These are phyloP conservation scores for Engystomops pustulosus DNA, from an alignment of 2,113 vertebrate species.

Conservation along the genomic window DNA sequence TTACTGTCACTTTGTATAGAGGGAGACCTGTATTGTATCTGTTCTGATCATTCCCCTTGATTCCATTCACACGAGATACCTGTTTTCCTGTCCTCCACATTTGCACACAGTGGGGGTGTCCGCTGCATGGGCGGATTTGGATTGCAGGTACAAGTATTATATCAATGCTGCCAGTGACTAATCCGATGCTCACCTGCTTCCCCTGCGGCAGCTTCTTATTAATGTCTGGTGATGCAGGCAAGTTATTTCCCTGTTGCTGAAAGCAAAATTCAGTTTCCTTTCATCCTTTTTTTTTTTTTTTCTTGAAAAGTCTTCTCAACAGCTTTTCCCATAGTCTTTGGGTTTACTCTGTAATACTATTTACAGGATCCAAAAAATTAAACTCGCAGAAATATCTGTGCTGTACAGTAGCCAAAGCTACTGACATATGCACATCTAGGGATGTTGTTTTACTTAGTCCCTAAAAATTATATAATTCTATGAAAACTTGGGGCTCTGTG, in stretches of 20 bases:
- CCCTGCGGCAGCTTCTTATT: conserved; percentile 2
- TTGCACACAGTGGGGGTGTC: conserved; percentile 8
- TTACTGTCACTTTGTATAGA: not conserved
- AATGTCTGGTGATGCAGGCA: not conserved
- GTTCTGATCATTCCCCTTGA: not conserved
- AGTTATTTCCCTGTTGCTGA: not conserved
- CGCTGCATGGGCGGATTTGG: not conserved
- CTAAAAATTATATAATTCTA: too few species aligned
- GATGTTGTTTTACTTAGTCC: too few species aligned
- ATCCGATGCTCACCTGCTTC: conserved; percentile 18
- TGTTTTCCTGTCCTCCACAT: not conserved
- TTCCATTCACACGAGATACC: not conserved
- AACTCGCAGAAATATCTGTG: too few species aligned
- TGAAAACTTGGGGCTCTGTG: too few species aligned
- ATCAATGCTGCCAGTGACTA: conserved; percentile 4
- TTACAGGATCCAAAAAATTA: too few species aligned
- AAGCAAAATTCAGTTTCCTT: conserved; percentile 11
- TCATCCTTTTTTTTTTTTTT: too few species aligned
- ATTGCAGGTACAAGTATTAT: conserved; percentile 17
- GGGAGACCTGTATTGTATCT: not conserved
- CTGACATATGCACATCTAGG: too few species aligned
- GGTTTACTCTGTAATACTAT: not conserved
- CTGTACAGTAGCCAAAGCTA: too few species aligned
- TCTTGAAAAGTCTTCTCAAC: not conserved
- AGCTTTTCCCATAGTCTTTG: not conserved